A percentile compares a stretch with the other conserved stretches of the same genome.
Evolutionary conservation across 2,113 vertebrate genomes (phyloP).

Genomic region (Leptobrachium leishanense): DNA sequence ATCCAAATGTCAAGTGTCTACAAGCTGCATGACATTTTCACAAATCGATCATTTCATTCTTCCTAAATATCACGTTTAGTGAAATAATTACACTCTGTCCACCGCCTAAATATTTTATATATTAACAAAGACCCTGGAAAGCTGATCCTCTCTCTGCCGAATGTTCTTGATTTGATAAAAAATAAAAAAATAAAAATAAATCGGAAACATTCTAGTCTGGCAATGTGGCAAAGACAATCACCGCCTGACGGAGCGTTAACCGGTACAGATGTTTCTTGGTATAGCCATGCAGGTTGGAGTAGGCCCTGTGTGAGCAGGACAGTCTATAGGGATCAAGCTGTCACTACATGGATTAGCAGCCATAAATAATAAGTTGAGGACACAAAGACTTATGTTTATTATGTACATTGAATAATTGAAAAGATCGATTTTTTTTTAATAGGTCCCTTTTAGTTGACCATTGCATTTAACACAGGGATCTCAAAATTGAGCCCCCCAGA

Average conservation of each 20-base stretch:
- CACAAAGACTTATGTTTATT: constrained; percentile 1
- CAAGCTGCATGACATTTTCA: constrained; percentile 32
- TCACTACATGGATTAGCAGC: constrained; percentile 19
- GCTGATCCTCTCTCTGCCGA: background rate
- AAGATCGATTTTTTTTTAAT: no score
- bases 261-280: constrained; percentile 40
- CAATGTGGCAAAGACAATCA: constrained; percentile 16
- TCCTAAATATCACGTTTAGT: constrained; percentile 37
- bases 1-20: constrained; percentile 34
- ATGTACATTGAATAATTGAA: background rate
- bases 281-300: constrained; percentile 8
- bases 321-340: constrained; percentile 34
- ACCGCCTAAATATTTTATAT: background rate
- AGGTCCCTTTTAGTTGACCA: no score
- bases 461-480: no score
- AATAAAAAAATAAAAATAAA: background rate
- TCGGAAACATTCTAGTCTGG: constrained; percentile 14
- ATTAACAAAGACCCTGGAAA: background rate
- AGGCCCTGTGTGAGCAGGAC: constrained; percentile 28
- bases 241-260: constrained; percentile 35
- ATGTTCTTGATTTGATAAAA: background rate
- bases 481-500: no score
- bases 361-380: constrained; percentile 37
- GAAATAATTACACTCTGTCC: constrained; percentile 8
- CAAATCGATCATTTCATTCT: constrained; percentile 30